Base-by-base conservation (phyloP, 2,113 vertebrate genomes). In the Todiramphus saurophagus region DNA sequence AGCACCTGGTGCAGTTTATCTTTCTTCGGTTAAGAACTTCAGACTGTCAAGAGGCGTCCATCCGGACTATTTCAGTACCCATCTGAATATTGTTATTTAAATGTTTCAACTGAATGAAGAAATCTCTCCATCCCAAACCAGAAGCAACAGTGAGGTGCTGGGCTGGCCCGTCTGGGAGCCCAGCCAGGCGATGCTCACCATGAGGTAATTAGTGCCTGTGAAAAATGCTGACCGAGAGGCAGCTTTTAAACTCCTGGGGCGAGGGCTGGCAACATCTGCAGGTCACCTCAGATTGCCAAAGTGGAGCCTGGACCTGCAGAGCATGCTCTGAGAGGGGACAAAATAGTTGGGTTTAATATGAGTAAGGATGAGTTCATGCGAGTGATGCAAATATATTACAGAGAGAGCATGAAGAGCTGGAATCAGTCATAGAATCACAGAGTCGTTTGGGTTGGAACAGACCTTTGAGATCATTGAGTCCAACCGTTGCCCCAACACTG, bases 21-120 rank as follows among this genome's bases (percentile, higher is more conserved):
- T 75, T 51, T 41, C 39, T 50, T 28, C 18, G 33, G 37, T 16
- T 27, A 13, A 75, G 68, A 30, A 39, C 43, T 68, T 53, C 2
- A 74, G 55, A 41, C 4, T 3, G 25, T 30, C 55, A 33, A 20
- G 64, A 77, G 20, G 11, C 1, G 1, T 24, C 33, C 28, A 10
- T 39, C 46, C 2, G 1, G 37, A 30, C 24, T 1, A 1, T 5
- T 7, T 44, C 5, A 1, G 20, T 25, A 30, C 48, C 67, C 37
- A 12, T 51, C 11, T 31, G 25, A n/a, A 44, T 48, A 39, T 5
- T 16, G 46, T 44, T 53, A 31, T 12, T 79, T 44, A 33, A 70
- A 37, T 25, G 10, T 53, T 62, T 70, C 17, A 59, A 5, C 19
- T 10, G 44, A 33, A 8, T 35, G 30, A 37, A 41, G 62, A 80